Percentiles rank a stretch among this genome's conserved stretches.
Evolutionary conservation across 1,140 invertebrate genomes (phyloP).

Genomic region (Nasonia giraulti): DNA sequence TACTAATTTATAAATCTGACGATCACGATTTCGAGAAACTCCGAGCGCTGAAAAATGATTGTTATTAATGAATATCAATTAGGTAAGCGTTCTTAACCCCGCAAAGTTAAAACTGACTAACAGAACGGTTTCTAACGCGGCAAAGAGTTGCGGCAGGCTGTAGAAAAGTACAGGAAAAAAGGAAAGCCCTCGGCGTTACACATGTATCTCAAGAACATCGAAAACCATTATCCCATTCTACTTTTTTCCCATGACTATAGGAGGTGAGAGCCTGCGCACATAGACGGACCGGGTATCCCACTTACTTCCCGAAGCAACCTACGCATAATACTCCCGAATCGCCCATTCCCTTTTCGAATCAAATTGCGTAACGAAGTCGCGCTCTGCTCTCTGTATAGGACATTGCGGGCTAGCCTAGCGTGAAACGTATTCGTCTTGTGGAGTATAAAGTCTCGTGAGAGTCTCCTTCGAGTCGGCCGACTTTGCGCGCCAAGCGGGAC

Average conservation of each 20-base stretch:
- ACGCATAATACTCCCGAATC: constrained; percentile 54
- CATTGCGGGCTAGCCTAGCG: constrained; percentile 58
- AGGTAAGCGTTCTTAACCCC: no score
- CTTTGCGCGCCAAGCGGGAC: constrained; percentile 37
- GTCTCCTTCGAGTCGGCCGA: constrained; percentile 49
- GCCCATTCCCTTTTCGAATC: constrained; percentile 58
- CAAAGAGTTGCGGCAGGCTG: neutral
- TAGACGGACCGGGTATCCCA: neutral
- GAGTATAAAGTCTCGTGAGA: constrained; percentile 40
- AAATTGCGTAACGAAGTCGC: constrained; percentile 62
- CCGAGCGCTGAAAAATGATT: no score
- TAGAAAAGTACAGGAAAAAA: neutral
- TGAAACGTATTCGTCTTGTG: constrained; percentile 61
- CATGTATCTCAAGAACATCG: constrained; percentile 2
- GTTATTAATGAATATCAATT: no score
- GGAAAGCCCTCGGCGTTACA: neutral
- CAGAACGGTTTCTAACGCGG: no score
- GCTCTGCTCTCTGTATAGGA: neutral
- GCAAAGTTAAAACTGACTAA: no score
- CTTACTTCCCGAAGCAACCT: constrained; percentile 11
- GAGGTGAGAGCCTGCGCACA: neutral
- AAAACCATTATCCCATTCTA: constrained; percentile 1
- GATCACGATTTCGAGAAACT: neutral
- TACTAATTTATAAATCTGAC: neutral
- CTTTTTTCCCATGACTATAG: constrained; percentile 14